These are phyloP conservation scores for Clytia hemisphaerica DNA, from an alignment of 30 jellyfish, hydroid and myxozoan species.

Conservation along the genomic window DNA sequence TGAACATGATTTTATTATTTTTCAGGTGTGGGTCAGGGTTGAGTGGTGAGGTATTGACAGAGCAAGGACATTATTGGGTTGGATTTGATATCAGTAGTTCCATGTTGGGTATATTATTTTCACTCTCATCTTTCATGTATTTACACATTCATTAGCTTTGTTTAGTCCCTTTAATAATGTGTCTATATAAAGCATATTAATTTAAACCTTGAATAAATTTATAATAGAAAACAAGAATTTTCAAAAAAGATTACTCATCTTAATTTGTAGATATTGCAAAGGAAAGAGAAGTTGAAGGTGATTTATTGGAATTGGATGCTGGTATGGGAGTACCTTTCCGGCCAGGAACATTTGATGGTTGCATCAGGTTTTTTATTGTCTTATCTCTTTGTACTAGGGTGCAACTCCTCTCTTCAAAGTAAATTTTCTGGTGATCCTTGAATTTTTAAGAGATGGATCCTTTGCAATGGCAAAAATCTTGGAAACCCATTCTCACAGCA, in stretches of 20 bases:
- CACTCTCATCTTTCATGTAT: not conserved
- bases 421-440: not conserved
- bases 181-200: not conserved
- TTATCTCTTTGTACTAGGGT: not conserved
- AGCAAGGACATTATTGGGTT: constrained; percentile 84
- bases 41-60: constrained; percentile 85
- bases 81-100: constrained; percentile 96
- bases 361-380: constrained; percentile 44
- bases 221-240: too few species aligned
- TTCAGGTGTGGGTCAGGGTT: constrained; percentile 83
- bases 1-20: not conserved
- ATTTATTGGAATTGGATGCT: constrained; percentile 64
- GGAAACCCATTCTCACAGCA: too few species aligned
- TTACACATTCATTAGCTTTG: not conserved
- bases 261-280: constrained; percentile 72
- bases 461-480: too few species aligned
- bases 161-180: not conserved
- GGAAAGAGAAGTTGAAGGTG: constrained; percentile 97
- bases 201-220: not conserved
- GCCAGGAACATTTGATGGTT: constrained; percentile 98
- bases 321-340: constrained; percentile 93
- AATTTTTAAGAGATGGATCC: too few species aligned
- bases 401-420: not conserved
- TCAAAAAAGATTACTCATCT: too few species aligned
- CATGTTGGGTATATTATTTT: constrained; percentile 73